Conservation (phyloP, 2,797 vertebrate genomes). For the Antrozous pallidus region DNA sequence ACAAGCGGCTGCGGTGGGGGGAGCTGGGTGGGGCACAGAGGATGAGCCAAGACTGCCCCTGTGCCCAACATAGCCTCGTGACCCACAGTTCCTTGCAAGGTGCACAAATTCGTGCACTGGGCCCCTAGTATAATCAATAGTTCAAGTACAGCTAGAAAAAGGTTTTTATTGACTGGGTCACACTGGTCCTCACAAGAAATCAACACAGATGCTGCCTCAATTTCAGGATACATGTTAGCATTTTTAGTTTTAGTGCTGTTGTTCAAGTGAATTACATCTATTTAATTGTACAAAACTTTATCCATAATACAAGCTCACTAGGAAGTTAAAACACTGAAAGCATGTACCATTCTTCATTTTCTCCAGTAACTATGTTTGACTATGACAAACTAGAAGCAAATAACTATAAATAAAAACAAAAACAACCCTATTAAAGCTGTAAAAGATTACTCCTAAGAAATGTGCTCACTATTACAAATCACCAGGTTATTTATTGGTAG, state of each 20-base stretch:
- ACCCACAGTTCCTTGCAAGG: no score
- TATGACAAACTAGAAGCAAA: neutral
- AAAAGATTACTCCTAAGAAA: neutral
- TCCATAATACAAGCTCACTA: neutral
- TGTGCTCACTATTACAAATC: rapidly evolving
- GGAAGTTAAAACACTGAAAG: neutral
- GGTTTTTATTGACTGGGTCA: neutral
- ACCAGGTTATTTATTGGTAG: neutral
- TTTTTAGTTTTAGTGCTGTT: neutral
- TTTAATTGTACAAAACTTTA: neutral
- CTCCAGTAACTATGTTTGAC: neutral
- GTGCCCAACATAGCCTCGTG: no score
- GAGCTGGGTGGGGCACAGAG: no score
- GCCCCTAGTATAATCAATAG: no score
- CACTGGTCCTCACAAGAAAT: neutral
- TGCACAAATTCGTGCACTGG: no score
- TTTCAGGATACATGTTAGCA: neutral
- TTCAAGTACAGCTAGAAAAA: neutral
- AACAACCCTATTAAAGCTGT: neutral
- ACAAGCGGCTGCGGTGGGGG: no score
- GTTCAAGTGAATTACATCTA: neutral
- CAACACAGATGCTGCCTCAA: neutral
- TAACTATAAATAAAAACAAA: neutral
- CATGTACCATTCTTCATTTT: neutral
- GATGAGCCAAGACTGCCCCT: no score